Conservation (phyloP, 2,113 vertebrate species). For the Alces alces region DNA sequence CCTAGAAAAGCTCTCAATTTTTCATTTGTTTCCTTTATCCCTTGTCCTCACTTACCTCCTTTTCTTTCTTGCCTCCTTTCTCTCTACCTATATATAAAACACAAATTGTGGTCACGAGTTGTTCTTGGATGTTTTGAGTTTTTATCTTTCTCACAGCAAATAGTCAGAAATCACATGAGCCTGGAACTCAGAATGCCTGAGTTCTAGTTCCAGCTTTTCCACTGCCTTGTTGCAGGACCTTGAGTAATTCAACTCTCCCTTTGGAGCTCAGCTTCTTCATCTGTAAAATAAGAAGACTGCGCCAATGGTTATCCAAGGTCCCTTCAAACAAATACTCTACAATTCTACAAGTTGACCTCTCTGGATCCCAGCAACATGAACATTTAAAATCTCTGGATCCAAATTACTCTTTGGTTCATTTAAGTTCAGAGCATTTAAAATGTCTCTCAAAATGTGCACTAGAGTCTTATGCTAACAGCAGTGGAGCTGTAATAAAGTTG, state of each 20-base stretch:
- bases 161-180: not conserved
- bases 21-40: not conserved
- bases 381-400: slow-evolving; percentile 16
- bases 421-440: not conserved
- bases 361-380: not conserved
- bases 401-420: not conserved
- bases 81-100: not conserved
- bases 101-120: not conserved
- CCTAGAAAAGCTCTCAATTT: not conserved
- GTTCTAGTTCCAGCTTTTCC: not conserved
- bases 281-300: not conserved
- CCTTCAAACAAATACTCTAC: not conserved
- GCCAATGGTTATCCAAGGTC: not conserved
- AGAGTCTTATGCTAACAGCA: not conserved
- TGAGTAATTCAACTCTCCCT: not conserved
- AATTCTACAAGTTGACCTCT: not conserved
- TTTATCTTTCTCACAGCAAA: not conserved
- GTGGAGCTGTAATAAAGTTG: not conserved
- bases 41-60: not conserved
- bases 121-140: not conserved
- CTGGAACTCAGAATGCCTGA: not conserved
- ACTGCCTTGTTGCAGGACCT: not conserved
- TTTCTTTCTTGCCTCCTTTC: not conserved
- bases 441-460: not conserved
- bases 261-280: not conserved